Percentiles rank a stretch among this genome's conserved stretches.
Evolutionary conservation across 1,140 invertebrate species (phyloP).

Genomic region (Micrasema minimum): DNA sequence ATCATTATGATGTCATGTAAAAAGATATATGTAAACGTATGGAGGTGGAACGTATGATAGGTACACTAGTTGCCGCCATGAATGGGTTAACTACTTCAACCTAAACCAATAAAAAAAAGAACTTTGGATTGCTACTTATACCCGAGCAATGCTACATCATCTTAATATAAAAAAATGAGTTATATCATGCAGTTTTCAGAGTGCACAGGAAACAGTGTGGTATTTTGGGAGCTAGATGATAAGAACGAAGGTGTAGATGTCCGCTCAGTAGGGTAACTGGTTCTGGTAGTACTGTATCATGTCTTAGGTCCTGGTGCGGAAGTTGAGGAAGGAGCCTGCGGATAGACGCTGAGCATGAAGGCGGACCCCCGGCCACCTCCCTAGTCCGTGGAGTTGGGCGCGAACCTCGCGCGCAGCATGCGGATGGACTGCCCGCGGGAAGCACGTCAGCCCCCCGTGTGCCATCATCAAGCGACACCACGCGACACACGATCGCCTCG

Average conservation of each 20-base stretch:
- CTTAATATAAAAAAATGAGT: too few species aligned
- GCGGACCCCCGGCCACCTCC: slow-evolving; percentile 96
- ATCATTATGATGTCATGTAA: too few species aligned
- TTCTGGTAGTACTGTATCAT: slow-evolving; percentile 99
- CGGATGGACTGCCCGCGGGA: slow-evolving; percentile 98
- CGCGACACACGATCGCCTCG: slow-evolving; percentile 96
- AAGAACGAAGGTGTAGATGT: too few species aligned
- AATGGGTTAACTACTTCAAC: too few species aligned
- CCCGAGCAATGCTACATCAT: too few species aligned
- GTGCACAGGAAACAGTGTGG: too few species aligned
- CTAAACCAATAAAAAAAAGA: too few species aligned
- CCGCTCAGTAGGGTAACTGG: slow-evolving; percentile 94
- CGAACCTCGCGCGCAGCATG: slow-evolving; percentile 87
- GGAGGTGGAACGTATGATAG: too few species aligned
- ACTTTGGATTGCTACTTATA: too few species aligned
- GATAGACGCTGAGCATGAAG: slow-evolving; percentile 94
- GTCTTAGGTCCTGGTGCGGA: slow-evolving; percentile 97
- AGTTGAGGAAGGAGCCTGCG: slow-evolving; percentile 94
- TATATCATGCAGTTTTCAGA: neutral
- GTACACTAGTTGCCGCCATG: too few species aligned
- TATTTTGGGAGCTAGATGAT: too few species aligned
- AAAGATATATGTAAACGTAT: too few species aligned
- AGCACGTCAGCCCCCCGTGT: slow-evolving; percentile 98
- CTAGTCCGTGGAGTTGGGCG: slow-evolving; percentile 88
- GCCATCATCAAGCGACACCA: slow-evolving; percentile 98